Evolutionary conservation across 2,888 invertebrate species (phyloP).

Genomic region (Ferdinandea cuprea): DNA sequence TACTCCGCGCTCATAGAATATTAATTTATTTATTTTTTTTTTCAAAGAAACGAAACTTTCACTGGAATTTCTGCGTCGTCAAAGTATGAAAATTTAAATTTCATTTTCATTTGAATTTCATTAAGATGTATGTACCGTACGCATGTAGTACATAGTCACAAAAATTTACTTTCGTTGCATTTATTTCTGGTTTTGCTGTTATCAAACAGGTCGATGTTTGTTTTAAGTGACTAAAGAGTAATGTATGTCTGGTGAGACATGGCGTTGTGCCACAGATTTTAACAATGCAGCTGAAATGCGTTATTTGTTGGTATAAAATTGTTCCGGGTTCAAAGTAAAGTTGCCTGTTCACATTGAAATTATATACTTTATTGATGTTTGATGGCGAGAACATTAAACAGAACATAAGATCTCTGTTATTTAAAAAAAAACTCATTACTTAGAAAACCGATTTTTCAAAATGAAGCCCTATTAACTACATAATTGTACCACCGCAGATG

Average conservation of each 20-base stretch:
- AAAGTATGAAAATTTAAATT: slow-evolving; percentile 33
- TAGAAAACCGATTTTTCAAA: no score
- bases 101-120: slow-evolving; percentile 28
- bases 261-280: not conserved
- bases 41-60: not conserved
- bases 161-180: not conserved
- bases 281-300: not conserved
- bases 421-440: no score
- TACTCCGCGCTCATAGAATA: no score
- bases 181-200: not conserved
- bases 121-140: not conserved
- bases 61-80: not conserved
- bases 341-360: not conserved
- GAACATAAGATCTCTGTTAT: no score
- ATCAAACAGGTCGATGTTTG: not conserved
- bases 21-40: not conserved
- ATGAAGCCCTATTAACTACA: no score
- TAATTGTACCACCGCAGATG: no score
- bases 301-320: not conserved
- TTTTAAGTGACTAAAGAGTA: slow-evolving; percentile 1
- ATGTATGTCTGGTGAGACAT: not conserved
- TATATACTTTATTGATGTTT: not conserved
- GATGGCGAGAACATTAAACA: no score
- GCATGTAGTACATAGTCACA: not conserved
- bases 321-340: not conserved